phyloP scores from a whole-genome alignment of 2,888 invertebrate species.

The Odontothrips loti region DNA sequence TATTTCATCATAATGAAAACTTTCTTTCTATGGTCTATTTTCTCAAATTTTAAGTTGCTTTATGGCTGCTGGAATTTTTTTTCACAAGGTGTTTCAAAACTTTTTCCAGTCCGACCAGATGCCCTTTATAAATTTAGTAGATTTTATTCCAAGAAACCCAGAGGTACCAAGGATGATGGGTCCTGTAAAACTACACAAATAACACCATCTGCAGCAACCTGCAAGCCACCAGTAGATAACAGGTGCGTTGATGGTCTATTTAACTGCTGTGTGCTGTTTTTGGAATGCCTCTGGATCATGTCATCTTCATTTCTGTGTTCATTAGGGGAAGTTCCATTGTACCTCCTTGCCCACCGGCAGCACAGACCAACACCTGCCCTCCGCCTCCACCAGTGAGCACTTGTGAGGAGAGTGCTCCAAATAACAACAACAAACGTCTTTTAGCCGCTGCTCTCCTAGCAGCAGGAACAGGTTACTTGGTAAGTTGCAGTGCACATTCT shows the following conservation, averaged over 20 bases:
- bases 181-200: not conserved
- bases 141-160: not conserved
- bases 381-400: not conserved
- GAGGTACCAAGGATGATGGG: not conserved
- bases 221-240: not conserved
- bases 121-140: not conserved
- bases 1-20: not conserved
- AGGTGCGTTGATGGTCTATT: not conserved
- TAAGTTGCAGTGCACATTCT: not conserved
- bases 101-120: not conserved
- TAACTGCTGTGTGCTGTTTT: not conserved
- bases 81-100: not conserved
- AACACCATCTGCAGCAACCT: not conserved
- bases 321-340: not conserved
- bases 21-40: not conserved
- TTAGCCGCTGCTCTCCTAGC: not conserved
- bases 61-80: not conserved
- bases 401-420: not conserved
- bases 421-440: slow-evolving; percentile 8
- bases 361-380: not conserved
- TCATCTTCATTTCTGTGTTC: not conserved
- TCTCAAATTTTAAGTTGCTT: not conserved
- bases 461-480: not conserved
- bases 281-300: not conserved
- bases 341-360: not conserved